These are phyloP conservation scores for Nerophis ophidion DNA, from an alignment of 2,113 vertebrate genomes.

Conservation along the genomic window DNA sequence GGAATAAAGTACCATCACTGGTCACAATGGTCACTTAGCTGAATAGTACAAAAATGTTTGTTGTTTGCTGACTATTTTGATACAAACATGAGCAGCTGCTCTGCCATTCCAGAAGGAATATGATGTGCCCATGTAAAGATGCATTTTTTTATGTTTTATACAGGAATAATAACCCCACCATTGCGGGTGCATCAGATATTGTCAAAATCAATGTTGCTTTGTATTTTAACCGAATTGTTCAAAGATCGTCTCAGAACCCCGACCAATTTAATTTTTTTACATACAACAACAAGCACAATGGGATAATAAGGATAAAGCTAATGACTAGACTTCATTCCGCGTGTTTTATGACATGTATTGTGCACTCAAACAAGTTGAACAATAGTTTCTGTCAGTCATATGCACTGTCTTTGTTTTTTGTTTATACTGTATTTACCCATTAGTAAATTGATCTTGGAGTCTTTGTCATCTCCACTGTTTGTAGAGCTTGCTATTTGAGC, in stretches of 20 bases:
- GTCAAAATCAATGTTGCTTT: too few relatives aligned
- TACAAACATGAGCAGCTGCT: too few relatives aligned
- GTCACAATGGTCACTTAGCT: too few relatives aligned
- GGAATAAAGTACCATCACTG: too few relatives aligned
- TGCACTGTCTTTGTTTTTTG: not conserved
- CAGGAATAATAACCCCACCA: too few relatives aligned
- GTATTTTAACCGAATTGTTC: not conserved
- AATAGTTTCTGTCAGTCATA: not conserved
- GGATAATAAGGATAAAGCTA: not conserved
- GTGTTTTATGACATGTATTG: not conserved
- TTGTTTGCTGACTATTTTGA: too few relatives aligned
- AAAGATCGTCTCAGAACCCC: too few relatives aligned
- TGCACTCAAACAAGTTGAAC: not conserved
- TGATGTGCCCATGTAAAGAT: too few relatives aligned
- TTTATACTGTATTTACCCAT: not conserved
- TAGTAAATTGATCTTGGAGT: conserved; percentile 9
- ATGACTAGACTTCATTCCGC: not conserved
- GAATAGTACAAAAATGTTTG: too few relatives aligned
- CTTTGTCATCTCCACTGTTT: conserved; percentile 15
- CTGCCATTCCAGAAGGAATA: too few relatives aligned
- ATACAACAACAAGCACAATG: not conserved
- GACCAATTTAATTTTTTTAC: not conserved
- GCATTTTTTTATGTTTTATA: too few relatives aligned
- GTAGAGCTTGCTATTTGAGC: conserved; percentile 7
- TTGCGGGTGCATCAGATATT: too few relatives aligned